A percentile compares a stretch with the other conserved stretches of the same genome.
Conservation (phyloP, 2,888 invertebrate genomes). For the Latrodectus hesperus region DNA sequence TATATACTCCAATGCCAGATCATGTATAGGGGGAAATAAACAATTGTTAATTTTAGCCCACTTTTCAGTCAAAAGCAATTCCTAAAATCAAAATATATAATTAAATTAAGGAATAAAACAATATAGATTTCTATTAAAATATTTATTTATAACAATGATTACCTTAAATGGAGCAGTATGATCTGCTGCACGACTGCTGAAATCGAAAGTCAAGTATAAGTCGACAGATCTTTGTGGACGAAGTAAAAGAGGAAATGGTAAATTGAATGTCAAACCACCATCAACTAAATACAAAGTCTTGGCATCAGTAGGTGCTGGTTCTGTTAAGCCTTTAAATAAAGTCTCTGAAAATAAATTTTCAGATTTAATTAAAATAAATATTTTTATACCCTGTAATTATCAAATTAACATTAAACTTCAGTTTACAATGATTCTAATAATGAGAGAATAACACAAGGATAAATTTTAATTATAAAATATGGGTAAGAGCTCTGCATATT, state of each 20-base stretch:
- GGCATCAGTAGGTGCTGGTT: constrained; percentile 75
- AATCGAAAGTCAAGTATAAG: constrained; percentile 76
- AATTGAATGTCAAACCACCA: constrained; percentile 77
- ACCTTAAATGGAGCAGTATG: constrained; percentile 75
- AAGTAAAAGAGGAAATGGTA: constrained; percentile 76
- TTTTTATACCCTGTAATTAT: not conserved
- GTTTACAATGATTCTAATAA: too few relatives aligned
- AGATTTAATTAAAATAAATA: not conserved
- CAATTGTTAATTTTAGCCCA: constrained; percentile 76
- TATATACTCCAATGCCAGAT: constrained; percentile 73
- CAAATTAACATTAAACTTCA: too few relatives aligned
- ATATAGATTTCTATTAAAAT: not conserved
- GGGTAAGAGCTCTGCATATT: too few relatives aligned
- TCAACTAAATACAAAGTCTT: constrained; percentile 77
- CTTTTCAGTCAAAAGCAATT: constrained; percentile 76
- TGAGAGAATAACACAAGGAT: too few relatives aligned
- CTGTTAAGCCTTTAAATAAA: constrained; percentile 75
- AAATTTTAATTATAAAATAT: too few relatives aligned
- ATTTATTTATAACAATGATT: not conserved
- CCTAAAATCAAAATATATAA: constrained; percentile 72
- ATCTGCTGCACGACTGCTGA: constrained; percentile 75
- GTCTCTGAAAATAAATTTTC: constrained; percentile 71
- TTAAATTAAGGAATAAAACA: not conserved
- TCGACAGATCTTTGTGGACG: constrained; percentile 76
- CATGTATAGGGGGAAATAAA: constrained; percentile 76